phyloP scores from a whole-genome alignment of 2,113 vertebrate species.

The Macquaria ambigua region DNA sequence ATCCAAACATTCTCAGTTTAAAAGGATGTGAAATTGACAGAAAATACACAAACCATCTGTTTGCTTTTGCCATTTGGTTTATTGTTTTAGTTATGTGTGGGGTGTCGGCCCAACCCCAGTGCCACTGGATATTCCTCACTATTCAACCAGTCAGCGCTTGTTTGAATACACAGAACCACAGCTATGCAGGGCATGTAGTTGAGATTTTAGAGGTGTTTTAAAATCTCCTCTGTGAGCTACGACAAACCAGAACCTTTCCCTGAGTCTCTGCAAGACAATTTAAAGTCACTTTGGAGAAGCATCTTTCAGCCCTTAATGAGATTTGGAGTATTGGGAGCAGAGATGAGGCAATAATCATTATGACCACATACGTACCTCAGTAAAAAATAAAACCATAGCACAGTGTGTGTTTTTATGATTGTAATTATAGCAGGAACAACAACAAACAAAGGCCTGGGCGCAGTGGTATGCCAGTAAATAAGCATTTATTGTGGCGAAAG shows the following conservation, averaged over 20 bases:
- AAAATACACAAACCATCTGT: slow-evolving; percentile 19
- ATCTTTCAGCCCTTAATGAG: slow-evolving; percentile 53
- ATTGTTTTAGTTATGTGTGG: slow-evolving; percentile 21
- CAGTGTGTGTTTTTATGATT: slow-evolving; percentile 18
- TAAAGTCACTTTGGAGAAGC: slow-evolving; percentile 35
- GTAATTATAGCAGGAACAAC: slow-evolving; percentile 5
- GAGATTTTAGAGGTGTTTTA: slow-evolving; percentile 26
- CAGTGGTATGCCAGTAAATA: neutral
- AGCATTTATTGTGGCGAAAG: neutral
- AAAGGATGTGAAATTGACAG: slow-evolving; percentile 16
- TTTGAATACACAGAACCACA: slow-evolving; percentile 24
- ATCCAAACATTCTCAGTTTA: neutral
- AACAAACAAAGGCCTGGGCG: neutral
- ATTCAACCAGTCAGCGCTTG: slow-evolving; percentile 44
- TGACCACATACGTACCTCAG: slow-evolving; percentile 10
- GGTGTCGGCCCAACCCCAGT: slow-evolving; percentile 13
- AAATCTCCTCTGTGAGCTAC: slow-evolving; percentile 32
- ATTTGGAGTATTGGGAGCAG: slow-evolving; percentile 26
- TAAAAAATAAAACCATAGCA: slow-evolving; percentile 14
- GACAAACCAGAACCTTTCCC: neutral
- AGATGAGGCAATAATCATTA: slow-evolving; percentile 43
- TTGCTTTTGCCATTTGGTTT: slow-evolving; percentile 34
- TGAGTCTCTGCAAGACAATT: slow-evolving; percentile 14
- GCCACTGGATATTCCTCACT: slow-evolving; percentile 25
- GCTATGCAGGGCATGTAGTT: slow-evolving; percentile 41